Evolutionary conservation across 2,888 invertebrate species (phyloP).

Genomic region (Mycalesis mineus): DNA sequence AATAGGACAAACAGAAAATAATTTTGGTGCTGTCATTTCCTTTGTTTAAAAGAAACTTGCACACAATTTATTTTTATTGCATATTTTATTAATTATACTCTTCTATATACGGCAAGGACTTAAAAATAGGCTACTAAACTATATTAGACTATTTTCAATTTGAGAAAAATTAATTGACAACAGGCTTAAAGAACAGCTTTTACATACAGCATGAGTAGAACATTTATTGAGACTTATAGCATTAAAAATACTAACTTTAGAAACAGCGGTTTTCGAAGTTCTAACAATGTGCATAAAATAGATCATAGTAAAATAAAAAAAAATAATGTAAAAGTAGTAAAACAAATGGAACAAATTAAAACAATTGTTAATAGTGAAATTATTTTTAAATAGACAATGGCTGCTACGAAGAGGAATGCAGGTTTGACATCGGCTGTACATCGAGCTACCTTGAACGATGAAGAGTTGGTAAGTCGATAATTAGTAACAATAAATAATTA

Average conservation of each 20-base stretch:
- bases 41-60: background rate
- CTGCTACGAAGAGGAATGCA: slow-evolving; percentile 97
- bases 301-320: background rate
- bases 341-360: background rate
- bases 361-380: background rate
- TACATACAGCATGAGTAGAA: slow-evolving; percentile 26
- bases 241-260: background rate
- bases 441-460: slow-evolving; percentile 97
- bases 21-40: slow-evolving; percentile 1
- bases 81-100: background rate
- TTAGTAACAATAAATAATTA: background rate
- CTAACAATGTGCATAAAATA: background rate
- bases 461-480: slow-evolving; percentile 92
- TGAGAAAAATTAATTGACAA: background rate
- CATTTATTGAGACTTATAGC: background rate
- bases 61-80: background rate
- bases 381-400: slow-evolving; percentile 90
- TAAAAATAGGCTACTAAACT: background rate
- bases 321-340: background rate
- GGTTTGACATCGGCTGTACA: slow-evolving; percentile 98
- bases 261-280: background rate
- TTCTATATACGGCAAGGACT: background rate
- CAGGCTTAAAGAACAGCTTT: slow-evolving; percentile 27
- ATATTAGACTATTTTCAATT: background rate
- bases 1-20: background rate